A percentile compares a stretch with the other conserved stretches of the same genome.
phyloP scores from a whole-genome alignment of 2,888 invertebrate species.

The Tribolium freemani region DNA sequence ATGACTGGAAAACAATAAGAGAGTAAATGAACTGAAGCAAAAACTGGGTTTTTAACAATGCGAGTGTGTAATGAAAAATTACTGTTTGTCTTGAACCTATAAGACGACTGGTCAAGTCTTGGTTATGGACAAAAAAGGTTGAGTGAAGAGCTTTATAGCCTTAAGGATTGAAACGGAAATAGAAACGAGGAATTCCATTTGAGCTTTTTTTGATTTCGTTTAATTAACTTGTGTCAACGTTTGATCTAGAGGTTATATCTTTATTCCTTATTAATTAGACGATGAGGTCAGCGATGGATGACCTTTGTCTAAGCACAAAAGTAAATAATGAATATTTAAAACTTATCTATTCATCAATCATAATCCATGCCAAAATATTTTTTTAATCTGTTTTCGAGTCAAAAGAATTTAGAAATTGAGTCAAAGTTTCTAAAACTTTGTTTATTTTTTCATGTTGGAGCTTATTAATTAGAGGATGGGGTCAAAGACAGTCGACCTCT shows the following conservation, averaged over 20 bases:
- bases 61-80: too few species aligned
- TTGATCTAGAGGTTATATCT: too few species aligned
- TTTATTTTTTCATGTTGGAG: neutral
- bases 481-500: neutral
- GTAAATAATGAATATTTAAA: neutral
- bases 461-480: constrained; percentile 1
- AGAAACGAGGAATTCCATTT: too few species aligned
- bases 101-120: too few species aligned
- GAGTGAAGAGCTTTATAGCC: too few species aligned
- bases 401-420: neutral
- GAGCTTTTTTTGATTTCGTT: neutral
- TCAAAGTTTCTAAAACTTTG: neutral
- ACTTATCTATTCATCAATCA: neutral
- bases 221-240: neutral
- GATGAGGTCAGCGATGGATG: neutral
- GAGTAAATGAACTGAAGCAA: too few species aligned
- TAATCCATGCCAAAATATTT: too few species aligned
- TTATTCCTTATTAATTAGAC: neutral
- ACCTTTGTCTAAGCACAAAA: neutral
- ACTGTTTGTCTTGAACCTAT: too few species aligned
- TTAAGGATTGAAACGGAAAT: too few species aligned
- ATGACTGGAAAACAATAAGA: too few species aligned
- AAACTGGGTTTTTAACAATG: too few species aligned
- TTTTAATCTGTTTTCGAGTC: neutral
- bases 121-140: too few species aligned